Evolutionary conservation across 53 echinoderm and acorn worm species (phyloP), one percentile per base, ranked within the genome.

Genomic region (Luidia sarsii): DNA sequence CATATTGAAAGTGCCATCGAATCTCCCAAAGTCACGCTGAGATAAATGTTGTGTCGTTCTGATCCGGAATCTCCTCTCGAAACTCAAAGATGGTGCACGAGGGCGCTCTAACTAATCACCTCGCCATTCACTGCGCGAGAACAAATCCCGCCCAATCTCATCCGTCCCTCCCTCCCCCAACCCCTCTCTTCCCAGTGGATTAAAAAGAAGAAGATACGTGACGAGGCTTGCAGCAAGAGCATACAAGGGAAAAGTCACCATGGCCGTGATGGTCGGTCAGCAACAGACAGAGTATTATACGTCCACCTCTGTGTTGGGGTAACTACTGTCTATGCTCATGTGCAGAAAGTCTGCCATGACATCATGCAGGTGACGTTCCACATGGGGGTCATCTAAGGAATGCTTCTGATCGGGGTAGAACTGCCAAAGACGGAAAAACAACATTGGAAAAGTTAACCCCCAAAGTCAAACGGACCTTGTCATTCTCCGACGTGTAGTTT

Each of bases 331-430:
- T 57, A 77, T 46, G 48, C 77, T 77, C 7, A 7, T 60, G 41
- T 84, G 35, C 52, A 84, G 63, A 41, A 94, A 94, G 15, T 89
- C 83, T 38, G 91, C 75, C 61, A 94, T 80, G 20, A 80, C 15
- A 20, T 81, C 65, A 54, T 91, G 86, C 50, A 94, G 91, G 68
- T 91, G 86, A 2, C 65, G 43, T 36, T 89, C 33, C 1, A 94
- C 89, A 32, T 83, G 85, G 11, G 48, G 67, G 32, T 83, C 80
- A 15, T 61, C 83, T 80, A 95, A 79, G 14, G 43, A 61, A 45
- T 95, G 92, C 41, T 65, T 75, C 82, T 92, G 30, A 50, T 95
- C 95, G 13, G 95, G 70, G 51, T 92, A 95, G 85, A 85, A 95
- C 95, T 95, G 90, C 48, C 80, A 52, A 66, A 53, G 48, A 27